Conservation (phyloP, 2,888 invertebrate species). For the Alviniconcha strummeri region DNA sequence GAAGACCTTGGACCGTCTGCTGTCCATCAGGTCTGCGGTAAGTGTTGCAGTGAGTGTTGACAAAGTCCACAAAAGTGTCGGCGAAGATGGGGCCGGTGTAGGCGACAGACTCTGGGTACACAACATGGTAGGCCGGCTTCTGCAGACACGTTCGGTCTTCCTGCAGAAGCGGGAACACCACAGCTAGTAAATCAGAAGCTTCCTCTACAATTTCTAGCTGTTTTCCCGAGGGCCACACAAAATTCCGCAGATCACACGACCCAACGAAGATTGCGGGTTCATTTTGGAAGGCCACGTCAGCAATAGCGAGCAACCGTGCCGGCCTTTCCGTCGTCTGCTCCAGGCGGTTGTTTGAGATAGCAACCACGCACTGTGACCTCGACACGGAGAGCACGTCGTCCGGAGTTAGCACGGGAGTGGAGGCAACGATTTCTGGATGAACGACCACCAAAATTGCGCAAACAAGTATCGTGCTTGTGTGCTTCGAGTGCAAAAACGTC, state of each 20-base stretch:
- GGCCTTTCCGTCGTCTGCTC: constrained; percentile 13
- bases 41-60: constrained; percentile 60
- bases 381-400: neutral
- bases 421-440: neutral
- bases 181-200: constrained; percentile 25
- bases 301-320: constrained; percentile 22
- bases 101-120: constrained; percentile 26
- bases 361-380: constrained; percentile 23
- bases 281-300: constrained; percentile 45
- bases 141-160: constrained; percentile 58
- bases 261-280: constrained; percentile 48
- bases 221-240: constrained; percentile 45
- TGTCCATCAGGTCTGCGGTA: constrained; percentile 53
- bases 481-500: too few species aligned
- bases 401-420: neutral
- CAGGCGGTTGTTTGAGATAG: constrained; percentile 12
- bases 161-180: constrained; percentile 44
- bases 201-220: constrained; percentile 31
- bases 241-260: constrained; percentile 34
- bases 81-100: constrained; percentile 40
- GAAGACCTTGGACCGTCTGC: constrained; percentile 54
- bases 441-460: too few species aligned
- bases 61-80: constrained; percentile 47
- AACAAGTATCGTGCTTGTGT: too few species aligned
- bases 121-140: constrained; percentile 26